Evolutionary conservation across 2,113 vertebrate genomes (phyloP).

Genomic region (Crypturellus undulatus): DNA sequence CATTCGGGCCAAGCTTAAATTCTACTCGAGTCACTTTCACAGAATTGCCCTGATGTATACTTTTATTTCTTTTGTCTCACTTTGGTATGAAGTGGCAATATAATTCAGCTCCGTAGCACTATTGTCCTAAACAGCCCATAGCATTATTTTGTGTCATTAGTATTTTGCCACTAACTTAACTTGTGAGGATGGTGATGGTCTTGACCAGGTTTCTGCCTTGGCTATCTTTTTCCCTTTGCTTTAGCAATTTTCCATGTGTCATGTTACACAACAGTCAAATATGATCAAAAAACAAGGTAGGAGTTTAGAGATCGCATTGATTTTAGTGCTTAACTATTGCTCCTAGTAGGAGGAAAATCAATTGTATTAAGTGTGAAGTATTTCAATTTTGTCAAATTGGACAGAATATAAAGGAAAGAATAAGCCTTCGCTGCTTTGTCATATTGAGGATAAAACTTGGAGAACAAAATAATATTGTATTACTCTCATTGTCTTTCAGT

Average conservation of each 20-base stretch:
- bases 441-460: background rate
- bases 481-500: background rate
- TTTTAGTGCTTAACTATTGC: constrained; percentile 52
- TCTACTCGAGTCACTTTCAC: background rate
- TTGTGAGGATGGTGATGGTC: background rate
- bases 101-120: background rate
- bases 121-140: background rate
- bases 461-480: background rate
- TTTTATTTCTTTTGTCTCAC: background rate
- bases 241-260: background rate
- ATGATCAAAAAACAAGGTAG: background rate
- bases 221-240: background rate
- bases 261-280: constrained; percentile 31
- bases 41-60: background rate
- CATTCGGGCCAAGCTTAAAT: background rate
- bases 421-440: background rate
- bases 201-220: background rate
- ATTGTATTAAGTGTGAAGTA: constrained; percentile 36
- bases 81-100: background rate
- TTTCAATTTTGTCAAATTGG: constrained; percentile 37
- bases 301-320: constrained; percentile 30
- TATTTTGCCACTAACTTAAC: background rate
- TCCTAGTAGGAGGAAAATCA: constrained; percentile 63
- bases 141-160: background rate
- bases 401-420: constrained; percentile 8